Percentiles rank a stretch among this genome's conserved stretches.
These are phyloP conservation scores for Sprattus sprattus DNA, from an alignment of 2,113 vertebrate genomes.

Conservation along the genomic window DNA sequence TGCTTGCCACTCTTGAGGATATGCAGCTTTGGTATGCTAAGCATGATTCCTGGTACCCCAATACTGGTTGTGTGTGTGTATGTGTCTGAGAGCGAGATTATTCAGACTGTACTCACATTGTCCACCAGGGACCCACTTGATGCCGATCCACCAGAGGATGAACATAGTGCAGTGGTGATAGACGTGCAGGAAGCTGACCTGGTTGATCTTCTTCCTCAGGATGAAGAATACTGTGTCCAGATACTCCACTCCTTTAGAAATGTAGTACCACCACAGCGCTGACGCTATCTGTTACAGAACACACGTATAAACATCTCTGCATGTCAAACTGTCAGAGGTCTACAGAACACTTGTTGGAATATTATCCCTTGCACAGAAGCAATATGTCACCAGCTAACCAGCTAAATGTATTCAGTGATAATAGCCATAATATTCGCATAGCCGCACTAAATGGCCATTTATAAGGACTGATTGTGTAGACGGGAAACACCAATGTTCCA, in stretches of 20 bases:
- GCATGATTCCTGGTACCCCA: no score
- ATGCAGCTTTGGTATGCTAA: no score
- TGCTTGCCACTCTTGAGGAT: no score
- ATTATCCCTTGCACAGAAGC: not conserved
- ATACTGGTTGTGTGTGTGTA: not conserved
- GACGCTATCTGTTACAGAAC: slow-evolving; percentile 83
- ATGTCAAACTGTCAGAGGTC: not conserved
- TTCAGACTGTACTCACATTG: slow-evolving; percentile 80
- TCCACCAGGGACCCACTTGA: slow-evolving; percentile 98
- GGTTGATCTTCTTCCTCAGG: slow-evolving; percentile 97
- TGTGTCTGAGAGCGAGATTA: slow-evolving; percentile 9
- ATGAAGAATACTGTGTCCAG: slow-evolving; percentile 98
- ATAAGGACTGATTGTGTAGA: no score
- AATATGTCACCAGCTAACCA: no score
- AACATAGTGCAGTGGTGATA: slow-evolving; percentile 99
- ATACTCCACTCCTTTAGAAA: slow-evolving; percentile 97
- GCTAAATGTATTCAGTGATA: not conserved
- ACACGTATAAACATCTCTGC: not conserved
- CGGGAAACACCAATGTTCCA: no score
- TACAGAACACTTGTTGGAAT: not conserved
- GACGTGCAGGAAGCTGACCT: slow-evolving; percentile 97
- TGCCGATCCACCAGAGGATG: slow-evolving; percentile 98
- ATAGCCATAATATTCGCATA: no score
- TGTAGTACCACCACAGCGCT: slow-evolving; percentile 98
- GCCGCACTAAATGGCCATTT: no score